phyloP scores from a whole-genome alignment of 2,797 vertebrate species.

The Phalloptychus januarius region DNA sequence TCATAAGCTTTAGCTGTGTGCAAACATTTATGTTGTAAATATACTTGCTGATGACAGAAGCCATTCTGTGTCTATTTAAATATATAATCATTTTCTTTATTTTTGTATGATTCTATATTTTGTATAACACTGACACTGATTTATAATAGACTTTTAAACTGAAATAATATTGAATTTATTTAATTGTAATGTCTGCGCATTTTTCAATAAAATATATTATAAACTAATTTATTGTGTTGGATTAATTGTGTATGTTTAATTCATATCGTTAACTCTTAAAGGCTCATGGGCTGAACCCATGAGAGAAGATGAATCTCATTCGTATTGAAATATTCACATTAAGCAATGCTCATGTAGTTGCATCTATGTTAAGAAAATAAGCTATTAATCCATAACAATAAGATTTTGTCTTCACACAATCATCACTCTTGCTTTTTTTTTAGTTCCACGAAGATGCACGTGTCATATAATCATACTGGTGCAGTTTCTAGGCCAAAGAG shows the following conservation, averaged over 20 bases:
- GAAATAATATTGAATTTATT: conserved; percentile 35
- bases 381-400: neutral
- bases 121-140: conserved; percentile 15
- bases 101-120: conserved; percentile 54
- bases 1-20: conserved; percentile 42
- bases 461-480: conserved; percentile 51
- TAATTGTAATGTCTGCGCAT: conserved; percentile 63
- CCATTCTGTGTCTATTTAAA: conserved; percentile 37
- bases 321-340: neutral
- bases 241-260: neutral
- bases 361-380: neutral
- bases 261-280: neutral
- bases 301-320: neutral
- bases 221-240: neutral
- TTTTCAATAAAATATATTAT: conserved; percentile 73
- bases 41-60: conserved; percentile 38
- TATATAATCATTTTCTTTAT: conserved; percentile 50
- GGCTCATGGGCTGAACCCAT: neutral
- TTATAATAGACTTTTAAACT: conserved; percentile 31
- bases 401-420: neutral
- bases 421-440: neutral
- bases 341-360: neutral
- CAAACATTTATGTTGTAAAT: conserved; percentile 36
- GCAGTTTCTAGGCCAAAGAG: conserved; percentile 79
- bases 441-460: conserved; percentile 9